Percentiles rank a stretch among this genome's conserved stretches.
phyloP scores from a whole-genome alignment of 2,797 vertebrate species.

The Tachyglossus aculeatus region DNA sequence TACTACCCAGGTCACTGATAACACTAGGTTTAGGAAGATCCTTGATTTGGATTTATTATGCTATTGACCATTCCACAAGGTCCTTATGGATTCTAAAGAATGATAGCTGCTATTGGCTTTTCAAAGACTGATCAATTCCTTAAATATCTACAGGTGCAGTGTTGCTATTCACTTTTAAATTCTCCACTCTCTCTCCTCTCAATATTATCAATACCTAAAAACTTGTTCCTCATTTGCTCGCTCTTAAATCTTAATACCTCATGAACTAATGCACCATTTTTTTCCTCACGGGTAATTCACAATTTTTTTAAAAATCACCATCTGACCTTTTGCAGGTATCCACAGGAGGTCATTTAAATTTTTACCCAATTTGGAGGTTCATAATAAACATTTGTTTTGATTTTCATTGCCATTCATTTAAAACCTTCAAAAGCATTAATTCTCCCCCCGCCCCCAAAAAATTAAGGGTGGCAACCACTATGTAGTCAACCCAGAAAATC shows the following conservation, averaged over 20 bases:
- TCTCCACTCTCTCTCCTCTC: not conserved
- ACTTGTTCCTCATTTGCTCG: not conserved
- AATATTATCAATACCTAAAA: not conserved
- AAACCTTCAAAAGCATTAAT: not conserved
- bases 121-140: constrained; percentile 3
- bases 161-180: not conserved
- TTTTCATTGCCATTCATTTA: not conserved
- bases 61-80: not conserved
- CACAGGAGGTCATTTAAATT: not conserved
- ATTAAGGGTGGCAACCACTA: not conserved
- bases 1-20: no score
- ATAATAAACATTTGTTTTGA: not conserved
- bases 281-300: not conserved
- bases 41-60: no score
- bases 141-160: constrained; percentile 6
- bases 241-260: not conserved
- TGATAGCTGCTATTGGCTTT: not conserved
- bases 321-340: constrained; percentile 3
- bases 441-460: not conserved
- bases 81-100: not conserved
- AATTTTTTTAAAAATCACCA: not conserved
- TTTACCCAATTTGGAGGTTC: not conserved
- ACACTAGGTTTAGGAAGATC: no score
- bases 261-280: not conserved
- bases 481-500: not conserved